Conservation (phyloP, 64 coral and sea anemone species). For the Pocillopora verrucosa region DNA sequence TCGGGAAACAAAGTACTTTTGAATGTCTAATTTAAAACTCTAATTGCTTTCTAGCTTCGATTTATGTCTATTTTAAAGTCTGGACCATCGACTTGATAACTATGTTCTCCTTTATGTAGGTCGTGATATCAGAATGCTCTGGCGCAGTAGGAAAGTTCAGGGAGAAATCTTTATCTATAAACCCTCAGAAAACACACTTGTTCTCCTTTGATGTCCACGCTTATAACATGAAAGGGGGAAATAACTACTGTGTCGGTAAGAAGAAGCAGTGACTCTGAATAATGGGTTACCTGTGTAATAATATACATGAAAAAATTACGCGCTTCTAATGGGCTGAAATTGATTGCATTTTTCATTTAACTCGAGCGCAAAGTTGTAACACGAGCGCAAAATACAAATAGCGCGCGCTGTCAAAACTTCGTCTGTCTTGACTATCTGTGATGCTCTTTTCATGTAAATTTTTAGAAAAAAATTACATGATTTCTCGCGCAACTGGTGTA, state of each 20-base stretch:
- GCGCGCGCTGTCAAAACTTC: too few species aligned
- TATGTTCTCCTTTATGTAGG: constrained; percentile 11
- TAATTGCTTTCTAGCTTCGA: neutral
- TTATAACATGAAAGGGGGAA: constrained; percentile 55
- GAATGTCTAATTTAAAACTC: neutral
- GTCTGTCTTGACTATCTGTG: too few species aligned
- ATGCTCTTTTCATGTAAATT: too few species aligned
- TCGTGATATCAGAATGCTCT: constrained; percentile 76
- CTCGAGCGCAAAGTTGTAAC: too few species aligned
- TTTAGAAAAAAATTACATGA: too few species aligned
- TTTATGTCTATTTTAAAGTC: neutral
- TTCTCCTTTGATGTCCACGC: constrained; percentile 80
- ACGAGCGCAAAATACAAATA: too few species aligned
- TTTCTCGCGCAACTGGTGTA: too few species aligned
- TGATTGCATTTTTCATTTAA: too few species aligned
- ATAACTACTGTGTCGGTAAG: constrained; percentile 77
- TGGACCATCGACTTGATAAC: neutral
- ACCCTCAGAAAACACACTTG: constrained; percentile 81
- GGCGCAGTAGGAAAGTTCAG: constrained; percentile 75
- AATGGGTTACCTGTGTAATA: neutral
- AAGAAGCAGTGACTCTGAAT: neutral
- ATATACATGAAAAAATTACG: too few species aligned
- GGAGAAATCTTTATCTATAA: constrained; percentile 80
- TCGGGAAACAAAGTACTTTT: neutral
- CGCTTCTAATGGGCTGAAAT: too few species aligned